A percentile compares a stretch with the other conserved stretches of the same genome.
Evolutionary conservation across 2,113 vertebrate genomes (phyloP).

Genomic region (Perca fluviatilis): DNA sequence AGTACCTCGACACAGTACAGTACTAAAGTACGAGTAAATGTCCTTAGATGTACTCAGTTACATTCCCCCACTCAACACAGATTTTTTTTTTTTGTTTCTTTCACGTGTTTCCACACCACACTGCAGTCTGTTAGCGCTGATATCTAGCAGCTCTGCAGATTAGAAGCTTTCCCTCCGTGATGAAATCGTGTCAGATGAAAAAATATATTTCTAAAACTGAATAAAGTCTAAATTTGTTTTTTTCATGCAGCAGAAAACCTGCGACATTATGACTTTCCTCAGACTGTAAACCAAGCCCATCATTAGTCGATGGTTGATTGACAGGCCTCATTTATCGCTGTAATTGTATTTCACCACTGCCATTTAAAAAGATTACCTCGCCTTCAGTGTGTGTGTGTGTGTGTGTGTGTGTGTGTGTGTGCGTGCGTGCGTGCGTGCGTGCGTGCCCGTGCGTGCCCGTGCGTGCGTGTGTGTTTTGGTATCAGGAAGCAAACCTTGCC

Average conservation of each 20-base stretch:
- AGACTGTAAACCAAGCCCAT: constrained; percentile 23
- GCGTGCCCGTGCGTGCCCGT: constrained; percentile 10
- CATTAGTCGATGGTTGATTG: constrained; percentile 38
- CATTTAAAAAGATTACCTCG: constrained; percentile 52
- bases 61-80: no score
- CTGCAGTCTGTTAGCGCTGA: not conserved
- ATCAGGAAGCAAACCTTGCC: constrained; percentile 57
- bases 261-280: not conserved
- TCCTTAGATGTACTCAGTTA: no score
- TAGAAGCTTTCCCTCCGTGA: not conserved
- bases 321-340: constrained; percentile 64
- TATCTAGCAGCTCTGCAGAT: not conserved
- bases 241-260: not conserved
- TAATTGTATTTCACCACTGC: constrained; percentile 50
- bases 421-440: constrained; percentile 7
- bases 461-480: constrained; percentile 28
- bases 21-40: no score
- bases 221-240: not conserved
- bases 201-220: not conserved
- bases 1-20: no score
- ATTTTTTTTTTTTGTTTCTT: no score
- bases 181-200: not conserved
- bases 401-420: constrained; percentile 26
- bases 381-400: not conserved
- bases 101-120: not conserved